phyloP scores from a whole-genome alignment of 2,797 vertebrate genomes.

The Melanotaenia trifasciata region DNA sequence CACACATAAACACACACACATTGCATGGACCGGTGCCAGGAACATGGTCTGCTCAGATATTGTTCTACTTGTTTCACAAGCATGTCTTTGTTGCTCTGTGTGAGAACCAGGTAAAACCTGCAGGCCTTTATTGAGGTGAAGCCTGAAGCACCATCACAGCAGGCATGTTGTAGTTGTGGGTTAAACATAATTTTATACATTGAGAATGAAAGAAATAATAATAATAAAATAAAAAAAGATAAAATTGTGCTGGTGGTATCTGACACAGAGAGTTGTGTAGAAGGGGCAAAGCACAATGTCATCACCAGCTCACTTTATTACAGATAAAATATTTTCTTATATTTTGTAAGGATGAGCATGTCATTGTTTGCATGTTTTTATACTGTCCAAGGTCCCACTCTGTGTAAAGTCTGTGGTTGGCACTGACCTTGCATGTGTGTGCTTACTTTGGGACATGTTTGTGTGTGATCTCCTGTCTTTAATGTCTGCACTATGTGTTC shows the following conservation, averaged over 20 bases:
- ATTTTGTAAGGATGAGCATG: slow-evolving; percentile 44
- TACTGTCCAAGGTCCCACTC: slow-evolving; percentile 54
- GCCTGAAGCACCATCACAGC: background rate
- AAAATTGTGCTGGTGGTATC: background rate
- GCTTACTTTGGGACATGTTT: slow-evolving; percentile 18
- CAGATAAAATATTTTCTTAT: slow-evolving; percentile 26
- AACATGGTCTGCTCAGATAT: slow-evolving; percentile 49
- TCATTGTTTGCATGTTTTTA: slow-evolving; percentile 56
- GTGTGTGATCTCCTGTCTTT: slow-evolving; percentile 34
- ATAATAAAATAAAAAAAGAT: background rate
- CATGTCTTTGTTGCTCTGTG: slow-evolving; percentile 28
- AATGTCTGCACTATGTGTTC: slow-evolving; percentile 39
- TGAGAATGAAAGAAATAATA: background rate
- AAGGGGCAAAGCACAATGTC: background rate
- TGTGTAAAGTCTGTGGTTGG: slow-evolving; percentile 17
- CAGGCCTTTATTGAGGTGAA: slow-evolving; percentile 22
- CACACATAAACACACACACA: slow-evolving; percentile 13
- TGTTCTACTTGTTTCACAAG: slow-evolving; percentile 39
- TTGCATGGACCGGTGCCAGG: slow-evolving; percentile 13
- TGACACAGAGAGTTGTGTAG: background rate
- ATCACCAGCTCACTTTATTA: slow-evolving; percentile 20
- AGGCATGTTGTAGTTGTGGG: slow-evolving; percentile 10
- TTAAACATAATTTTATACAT: slow-evolving; percentile 13
- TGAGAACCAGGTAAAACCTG: slow-evolving; percentile 16
- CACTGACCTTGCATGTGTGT: slow-evolving; percentile 45